Evolutionary conservation across 2,113 vertebrate genomes (phyloP).

Genomic region (Gadus chalcogrammus): DNA sequence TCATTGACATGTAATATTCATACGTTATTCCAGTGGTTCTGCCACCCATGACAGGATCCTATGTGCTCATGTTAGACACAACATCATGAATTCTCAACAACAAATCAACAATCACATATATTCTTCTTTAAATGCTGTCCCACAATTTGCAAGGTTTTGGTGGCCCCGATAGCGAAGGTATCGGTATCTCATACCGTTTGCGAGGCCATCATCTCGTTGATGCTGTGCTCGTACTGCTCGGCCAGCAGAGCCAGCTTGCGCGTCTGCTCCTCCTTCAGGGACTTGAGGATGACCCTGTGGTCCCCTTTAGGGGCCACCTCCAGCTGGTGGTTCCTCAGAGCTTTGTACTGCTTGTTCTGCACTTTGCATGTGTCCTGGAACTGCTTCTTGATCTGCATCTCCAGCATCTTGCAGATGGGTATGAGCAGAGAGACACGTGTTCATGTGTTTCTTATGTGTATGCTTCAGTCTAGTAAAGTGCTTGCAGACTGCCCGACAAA

Average conservation of each 20-base stretch:
- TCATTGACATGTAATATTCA: too few species aligned
- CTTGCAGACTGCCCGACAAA: background rate
- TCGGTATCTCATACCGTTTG: conserved; percentile 82
- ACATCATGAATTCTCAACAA: too few species aligned
- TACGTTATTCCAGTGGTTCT: too few species aligned
- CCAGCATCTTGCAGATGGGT: conserved; percentile 80
- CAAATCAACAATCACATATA: too few species aligned
- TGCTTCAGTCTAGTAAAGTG: background rate
- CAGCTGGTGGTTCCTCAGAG: conserved; percentile 98
- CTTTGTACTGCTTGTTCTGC: conserved; percentile 99
- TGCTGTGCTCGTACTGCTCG: conserved; percentile 98
- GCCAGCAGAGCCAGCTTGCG: conserved; percentile 96
- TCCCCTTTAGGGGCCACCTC: conserved; percentile 98
- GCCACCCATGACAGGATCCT: too few species aligned
- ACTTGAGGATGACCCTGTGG: conserved; percentile 93
- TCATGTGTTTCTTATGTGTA: background rate
- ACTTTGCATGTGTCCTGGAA: conserved; percentile 99
- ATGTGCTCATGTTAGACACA: too few species aligned
- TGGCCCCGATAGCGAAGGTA: too few species aligned
- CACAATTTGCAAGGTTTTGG: too few species aligned
- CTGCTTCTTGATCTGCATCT: conserved; percentile 99
- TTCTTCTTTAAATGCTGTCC: too few species aligned
- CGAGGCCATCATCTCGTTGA: conserved; percentile 99
- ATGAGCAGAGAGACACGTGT: conserved; percentile 5
- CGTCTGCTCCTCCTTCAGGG: conserved; percentile 96